Percentiles rank a stretch among this genome's conserved stretches.
Conservation (phyloP, 2,888 invertebrate species). For the Xanthia icteritia region DNA sequence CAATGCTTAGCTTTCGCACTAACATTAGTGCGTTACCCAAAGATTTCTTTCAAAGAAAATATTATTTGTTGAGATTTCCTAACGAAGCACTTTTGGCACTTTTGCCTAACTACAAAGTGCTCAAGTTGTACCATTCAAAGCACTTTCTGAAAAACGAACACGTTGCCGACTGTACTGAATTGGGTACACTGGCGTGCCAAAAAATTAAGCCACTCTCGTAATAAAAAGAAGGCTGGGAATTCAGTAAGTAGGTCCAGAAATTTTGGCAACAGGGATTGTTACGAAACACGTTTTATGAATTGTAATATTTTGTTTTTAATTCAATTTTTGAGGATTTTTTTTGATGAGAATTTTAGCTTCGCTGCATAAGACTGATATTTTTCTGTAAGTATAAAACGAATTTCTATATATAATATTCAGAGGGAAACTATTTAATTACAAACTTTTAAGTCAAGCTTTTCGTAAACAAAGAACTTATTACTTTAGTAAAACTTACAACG, state of each 20-base stretch:
- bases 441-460: conserved; percentile 6
- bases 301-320: conserved; percentile 28
- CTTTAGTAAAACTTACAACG: conserved; percentile 16
- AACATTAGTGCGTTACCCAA: background rate
- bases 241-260: conserved; percentile 43
- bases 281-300: conserved; percentile 19
- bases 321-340: background rate
- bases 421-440: conserved; percentile 1
- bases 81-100: conserved; percentile 24
- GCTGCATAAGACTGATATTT: background rate
- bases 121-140: conserved; percentile 37
- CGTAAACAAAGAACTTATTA: conserved; percentile 34
- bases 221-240: conserved; percentile 37
- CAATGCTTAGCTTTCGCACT: background rate
- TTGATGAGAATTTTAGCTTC: background rate
- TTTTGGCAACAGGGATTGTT: conserved; percentile 48
- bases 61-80: background rate
- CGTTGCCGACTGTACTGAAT: conserved; percentile 29
- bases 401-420: background rate
- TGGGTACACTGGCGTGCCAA: conserved; percentile 56
- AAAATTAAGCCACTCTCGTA: conserved; percentile 45
- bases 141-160: conserved; percentile 39
- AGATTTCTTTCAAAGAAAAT: conserved; percentile 2
- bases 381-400: background rate
- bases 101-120: conserved; percentile 21